Conservation (phyloP, 1,140 invertebrate species). For the Wiebesia pumilae region DNA sequence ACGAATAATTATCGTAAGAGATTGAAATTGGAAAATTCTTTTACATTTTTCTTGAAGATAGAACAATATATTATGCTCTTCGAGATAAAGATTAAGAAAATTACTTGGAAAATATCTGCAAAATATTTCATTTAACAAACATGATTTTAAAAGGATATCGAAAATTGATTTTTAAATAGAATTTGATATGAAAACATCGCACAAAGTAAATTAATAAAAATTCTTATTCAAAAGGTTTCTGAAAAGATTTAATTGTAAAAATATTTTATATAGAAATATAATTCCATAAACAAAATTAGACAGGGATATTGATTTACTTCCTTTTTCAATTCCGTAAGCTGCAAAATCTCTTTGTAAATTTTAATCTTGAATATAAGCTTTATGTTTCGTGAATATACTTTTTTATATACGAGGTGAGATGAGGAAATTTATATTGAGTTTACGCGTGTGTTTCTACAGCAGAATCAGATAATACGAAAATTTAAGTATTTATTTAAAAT, state of each 20-base stretch:
- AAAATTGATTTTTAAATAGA: neutral
- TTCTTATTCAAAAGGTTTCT: no score
- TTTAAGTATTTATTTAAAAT: neutral
- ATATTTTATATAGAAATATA: neutral
- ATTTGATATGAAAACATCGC: no score
- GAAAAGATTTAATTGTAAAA: no score
- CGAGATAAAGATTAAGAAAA: no score
- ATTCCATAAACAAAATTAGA: neutral
- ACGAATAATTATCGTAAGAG: neutral
- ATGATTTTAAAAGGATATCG: no score
- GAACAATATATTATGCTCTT: neutral
- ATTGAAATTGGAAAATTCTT: neutral
- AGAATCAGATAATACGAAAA: neutral
- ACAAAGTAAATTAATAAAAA: no score
- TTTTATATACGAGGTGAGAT: neutral
- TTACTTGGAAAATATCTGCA: no score
- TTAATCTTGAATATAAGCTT: conserved; percentile 2
- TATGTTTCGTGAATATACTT: neutral
- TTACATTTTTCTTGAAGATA: neutral
- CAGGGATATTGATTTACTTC: neutral
- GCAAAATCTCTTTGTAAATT: neutral
- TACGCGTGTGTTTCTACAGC: neutral
- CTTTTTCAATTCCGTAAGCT: neutral
- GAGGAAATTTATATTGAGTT: neutral
- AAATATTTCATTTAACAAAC: no score